Base-by-base conservation (phyloP, 2,113 vertebrate genomes). In the Callopanchax toddi region DNA sequence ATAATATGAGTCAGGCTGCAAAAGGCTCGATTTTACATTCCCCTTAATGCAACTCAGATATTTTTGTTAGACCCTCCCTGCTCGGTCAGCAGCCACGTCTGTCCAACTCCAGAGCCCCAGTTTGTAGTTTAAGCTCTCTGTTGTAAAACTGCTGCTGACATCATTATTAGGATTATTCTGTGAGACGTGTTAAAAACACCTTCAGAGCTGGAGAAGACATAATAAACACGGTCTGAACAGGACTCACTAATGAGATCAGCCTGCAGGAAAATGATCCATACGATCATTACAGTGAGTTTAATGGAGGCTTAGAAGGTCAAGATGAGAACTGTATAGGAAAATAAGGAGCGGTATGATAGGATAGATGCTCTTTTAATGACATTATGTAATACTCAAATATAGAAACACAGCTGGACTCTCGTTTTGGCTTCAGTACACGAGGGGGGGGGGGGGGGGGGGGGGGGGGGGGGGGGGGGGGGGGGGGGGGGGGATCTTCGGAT, bases 71-170 rank as follows among this genome's bases (percentile, higher is more conserved):
- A 0, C 64, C 55, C 51, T 32, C 55, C 54, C 6, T 65, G 70
- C 50, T 46, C 55, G 60, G 39, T 79, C 69, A 78, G 69, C 44
- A 45, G 53, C 50, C 69, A 60, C 45, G 26, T 42, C 48, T 44
- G 16, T 60, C n/a, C n/a, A 17, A 56, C 56, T 49, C 23, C 26
- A 50, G 11, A 20, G 10, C 18, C 37, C 11, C n/a, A 59, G 44
- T 58, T 74, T 26, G 51, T 37, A 48, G 11, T 7, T 2, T 26
- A 36, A 39, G 23, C 21, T 56, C 45, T 44, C 21, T 55, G 43
- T 55, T 71, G 1, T 51, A 49, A 49, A 29, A 40, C 20, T 45
- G 29, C 18, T 45, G 37, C 62, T 64, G 56, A 64, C 59, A 45
- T 55, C 64, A 74, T 74, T 39, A 23, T 44, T 25, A 12, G 22